Base-by-base conservation (phyloP, 2,888 invertebrate species). In the Nymphalis polychloros region DNA sequence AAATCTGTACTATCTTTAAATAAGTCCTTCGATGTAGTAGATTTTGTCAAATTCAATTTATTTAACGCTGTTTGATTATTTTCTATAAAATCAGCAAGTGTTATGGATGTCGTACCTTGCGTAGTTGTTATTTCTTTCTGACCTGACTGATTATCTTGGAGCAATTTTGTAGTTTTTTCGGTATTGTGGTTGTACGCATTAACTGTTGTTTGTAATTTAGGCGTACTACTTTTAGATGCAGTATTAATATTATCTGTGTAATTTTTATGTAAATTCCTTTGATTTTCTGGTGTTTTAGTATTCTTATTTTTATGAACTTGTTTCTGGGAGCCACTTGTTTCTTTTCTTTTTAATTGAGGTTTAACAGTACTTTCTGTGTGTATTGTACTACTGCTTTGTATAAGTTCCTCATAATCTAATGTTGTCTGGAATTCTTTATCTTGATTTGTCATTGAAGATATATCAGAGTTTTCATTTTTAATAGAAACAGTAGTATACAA, bases 241-340 rank as follows among this genome's bases (percentile, higher is more conserved):
- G 19, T 60, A 41, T 52, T 49, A 27, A 61, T 27, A 48, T 61
- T 55, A 49, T 60, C 72, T 17, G 90, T 89, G 71, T 82, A 88
- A 66, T 89, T 89, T 66, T 83, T 87, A 70, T 85, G 89, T 65
- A 92, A 76, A 73, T 91, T 84, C 68, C 91, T 79, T 82, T 90
- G 89, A 78, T 90, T 91, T 77, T 90, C 90, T n/a, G 88, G 85
- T 5, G 86, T 87, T 78, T 91, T 92, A 8, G 87, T 87, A 72
- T 87, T 88, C 82, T 88, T 90, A 74, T 83, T 91, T 75, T 91
- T 90, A 67, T 74, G 76, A 2, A 79, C 75, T 61, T 78, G 76
- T 69, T 83, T 81, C 16, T 81, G 80, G 31, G 82, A 77, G 41
- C 82, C 82, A 76, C 73, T 80, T 16, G 74, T 75, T 72, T 77